phyloP scores from a whole-genome alignment of 2,797 vertebrate genomes.

The Glyptemys insculpta region DNA sequence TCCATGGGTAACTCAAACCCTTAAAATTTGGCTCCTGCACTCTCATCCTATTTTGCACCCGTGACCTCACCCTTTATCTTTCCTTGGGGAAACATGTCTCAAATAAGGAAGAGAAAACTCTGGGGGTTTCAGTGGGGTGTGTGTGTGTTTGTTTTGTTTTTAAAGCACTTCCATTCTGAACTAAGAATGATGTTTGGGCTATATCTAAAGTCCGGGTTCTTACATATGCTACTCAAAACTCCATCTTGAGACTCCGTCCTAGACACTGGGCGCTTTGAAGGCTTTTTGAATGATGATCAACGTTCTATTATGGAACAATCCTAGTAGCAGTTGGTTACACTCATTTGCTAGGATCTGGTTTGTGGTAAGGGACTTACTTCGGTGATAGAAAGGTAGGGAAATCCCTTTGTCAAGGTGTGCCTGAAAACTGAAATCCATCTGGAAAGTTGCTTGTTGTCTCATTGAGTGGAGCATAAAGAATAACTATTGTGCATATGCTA shows the following conservation, averaged over 20 bases:
- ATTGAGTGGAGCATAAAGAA: not conserved
- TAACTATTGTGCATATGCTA: not conserved
- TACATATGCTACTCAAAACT: not conserved
- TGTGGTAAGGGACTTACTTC: not conserved
- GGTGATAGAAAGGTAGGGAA: not conserved
- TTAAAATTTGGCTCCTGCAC: not conserved
- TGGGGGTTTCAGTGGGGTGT: not conserved
- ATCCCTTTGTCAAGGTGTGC: not conserved
- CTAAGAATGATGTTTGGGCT: not conserved
- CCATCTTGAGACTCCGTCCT: not conserved
- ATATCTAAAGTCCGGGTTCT: not conserved
- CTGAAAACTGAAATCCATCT: not conserved
- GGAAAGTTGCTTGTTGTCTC: not conserved
- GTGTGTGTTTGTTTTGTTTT: no score
- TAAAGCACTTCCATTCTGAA: not conserved
- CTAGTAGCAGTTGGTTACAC: not conserved
- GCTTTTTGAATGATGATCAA: not conserved
- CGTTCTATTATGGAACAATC: not conserved
- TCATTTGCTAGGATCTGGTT: not conserved
- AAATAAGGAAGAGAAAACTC: not conserved
- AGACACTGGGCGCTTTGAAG: not conserved
- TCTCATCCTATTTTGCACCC: not conserved
- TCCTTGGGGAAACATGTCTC: not conserved
- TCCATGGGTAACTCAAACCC: not conserved
- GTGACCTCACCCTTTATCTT: accelerated